phyloP scores from a whole-genome alignment of 1,140 invertebrate genomes.

The Drosophila azteca region DNA sequence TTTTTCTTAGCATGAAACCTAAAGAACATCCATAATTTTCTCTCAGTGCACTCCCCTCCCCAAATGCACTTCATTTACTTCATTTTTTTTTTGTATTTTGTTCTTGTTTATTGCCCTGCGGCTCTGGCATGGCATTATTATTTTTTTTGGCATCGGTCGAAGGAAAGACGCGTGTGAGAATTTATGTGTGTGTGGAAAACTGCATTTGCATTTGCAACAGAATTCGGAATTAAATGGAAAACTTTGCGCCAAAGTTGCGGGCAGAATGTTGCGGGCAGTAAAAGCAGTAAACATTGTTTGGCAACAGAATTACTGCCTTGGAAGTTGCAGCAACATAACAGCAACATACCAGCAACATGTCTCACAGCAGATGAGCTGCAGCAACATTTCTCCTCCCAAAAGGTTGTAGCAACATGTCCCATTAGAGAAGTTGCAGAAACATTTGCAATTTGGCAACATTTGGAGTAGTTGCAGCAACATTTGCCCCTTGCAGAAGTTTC shows the following conservation, averaged over 20 bases:
- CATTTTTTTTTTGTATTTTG: neutral
- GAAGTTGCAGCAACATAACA: neutral
- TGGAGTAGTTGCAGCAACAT: too few relatives aligned
- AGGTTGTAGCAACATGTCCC: neutral
- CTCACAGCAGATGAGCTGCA: too few relatives aligned
- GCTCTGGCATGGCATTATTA: conserved; percentile 15
- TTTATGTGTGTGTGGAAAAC: conserved; percentile 46
- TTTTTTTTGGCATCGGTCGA: conserved; percentile 39
- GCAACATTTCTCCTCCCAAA: conserved; percentile 4
- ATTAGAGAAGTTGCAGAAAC: conserved; percentile 6
- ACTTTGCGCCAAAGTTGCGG: conserved; percentile 22
- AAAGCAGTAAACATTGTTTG: conserved; percentile 19
- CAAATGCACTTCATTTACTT: neutral
- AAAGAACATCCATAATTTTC: neutral
- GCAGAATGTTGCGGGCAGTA: conserved; percentile 30
- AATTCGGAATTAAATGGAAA: conserved; percentile 72
- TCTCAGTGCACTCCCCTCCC: neutral
- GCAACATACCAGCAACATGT: neutral
- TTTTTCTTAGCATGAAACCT: too few relatives aligned
- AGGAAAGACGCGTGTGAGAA: conserved; percentile 47
- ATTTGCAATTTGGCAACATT: conserved; percentile 8
- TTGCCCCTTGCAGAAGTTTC: too few relatives aligned
- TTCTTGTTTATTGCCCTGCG: conserved; percentile 2
- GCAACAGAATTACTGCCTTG: neutral
- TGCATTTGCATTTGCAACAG: conserved; percentile 50